These are phyloP conservation scores for Andrena bucephala DNA, from an alignment of 2,888 invertebrate genomes.

Conservation along the genomic window DNA sequence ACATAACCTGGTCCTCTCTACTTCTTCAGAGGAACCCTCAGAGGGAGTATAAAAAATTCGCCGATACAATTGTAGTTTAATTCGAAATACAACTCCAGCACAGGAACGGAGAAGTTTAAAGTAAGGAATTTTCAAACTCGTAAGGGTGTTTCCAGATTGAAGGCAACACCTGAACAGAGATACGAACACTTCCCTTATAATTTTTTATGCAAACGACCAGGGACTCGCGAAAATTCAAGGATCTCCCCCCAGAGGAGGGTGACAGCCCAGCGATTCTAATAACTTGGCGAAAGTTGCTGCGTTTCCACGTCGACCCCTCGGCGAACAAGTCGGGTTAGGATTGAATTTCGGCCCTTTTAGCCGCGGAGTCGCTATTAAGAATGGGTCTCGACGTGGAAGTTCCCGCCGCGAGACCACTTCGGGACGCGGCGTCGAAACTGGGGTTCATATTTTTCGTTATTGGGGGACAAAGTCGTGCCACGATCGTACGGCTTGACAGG, in stretches of 20 bases:
- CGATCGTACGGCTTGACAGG: conserved; percentile 31
- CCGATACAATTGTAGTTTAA: too few relatives aligned
- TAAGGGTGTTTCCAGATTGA: too few relatives aligned
- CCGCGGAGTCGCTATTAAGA: conserved; percentile 2
- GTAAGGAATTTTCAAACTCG: neutral
- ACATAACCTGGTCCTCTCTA: too few relatives aligned
- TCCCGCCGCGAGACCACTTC: neutral
- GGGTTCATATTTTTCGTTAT: conserved; percentile 38
- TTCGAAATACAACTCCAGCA: too few relatives aligned
- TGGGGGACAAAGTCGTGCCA: conserved; percentile 31
- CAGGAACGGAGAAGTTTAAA: too few relatives aligned
- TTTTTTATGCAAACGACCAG: conserved; percentile 14
- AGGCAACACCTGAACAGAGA: neutral
- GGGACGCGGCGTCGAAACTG: neutral
- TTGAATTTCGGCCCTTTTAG: conserved; percentile 23
- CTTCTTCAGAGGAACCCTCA: too few relatives aligned
- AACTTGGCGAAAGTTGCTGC: conserved; percentile 17
- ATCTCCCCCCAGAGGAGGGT: conserved; percentile 13
- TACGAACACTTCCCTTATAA: neutral
- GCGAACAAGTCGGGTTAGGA: conserved; percentile 10
- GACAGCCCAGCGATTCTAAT: conserved; percentile 19
- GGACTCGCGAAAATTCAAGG: conserved; percentile 4
- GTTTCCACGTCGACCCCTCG: conserved; percentile 19
- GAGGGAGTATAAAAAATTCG: too few relatives aligned
- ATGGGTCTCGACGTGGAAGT: conserved; percentile 23